These are phyloP conservation scores for Dasysyrphus albostriatus DNA, from an alignment of 2,888 invertebrate species.

Conservation along the genomic window DNA sequence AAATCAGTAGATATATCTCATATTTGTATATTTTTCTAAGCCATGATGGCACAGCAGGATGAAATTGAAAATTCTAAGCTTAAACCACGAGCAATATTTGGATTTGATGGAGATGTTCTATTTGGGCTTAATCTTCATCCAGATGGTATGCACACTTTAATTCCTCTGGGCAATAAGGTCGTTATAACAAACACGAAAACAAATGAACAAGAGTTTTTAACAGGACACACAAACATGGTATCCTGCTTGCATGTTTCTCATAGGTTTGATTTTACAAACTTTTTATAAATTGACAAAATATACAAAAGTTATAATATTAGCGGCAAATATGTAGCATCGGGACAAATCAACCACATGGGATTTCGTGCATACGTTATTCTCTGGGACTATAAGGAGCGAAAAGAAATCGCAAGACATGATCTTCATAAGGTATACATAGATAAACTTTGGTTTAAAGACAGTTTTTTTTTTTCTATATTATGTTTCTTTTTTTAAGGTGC, in stretches of 20 bases:
- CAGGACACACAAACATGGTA: slow-evolving; percentile 92
- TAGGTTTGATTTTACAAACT: slow-evolving; percentile 77
- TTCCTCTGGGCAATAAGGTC: slow-evolving; percentile 92
- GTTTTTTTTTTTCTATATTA: neutral
- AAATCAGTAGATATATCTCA: neutral
- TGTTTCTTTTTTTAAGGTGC: slow-evolving; percentile 84
- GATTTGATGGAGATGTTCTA: slow-evolving; percentile 88
- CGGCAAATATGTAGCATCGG: slow-evolving; percentile 93
- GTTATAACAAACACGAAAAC: slow-evolving; percentile 88
- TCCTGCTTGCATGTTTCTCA: slow-evolving; percentile 91
- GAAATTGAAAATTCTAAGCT: slow-evolving; percentile 85
- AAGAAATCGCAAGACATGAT: slow-evolving; percentile 88
- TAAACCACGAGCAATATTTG: slow-evolving; percentile 89
- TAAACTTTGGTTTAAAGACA: neutral
- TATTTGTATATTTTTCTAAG: slow-evolving; percentile 24
- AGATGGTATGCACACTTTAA: slow-evolving; percentile 88
- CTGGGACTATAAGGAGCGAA: slow-evolving; percentile 91
- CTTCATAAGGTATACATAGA: slow-evolving; percentile 89
- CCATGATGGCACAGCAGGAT: slow-evolving; percentile 56
- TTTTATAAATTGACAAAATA: slow-evolving; percentile 8
- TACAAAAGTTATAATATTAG: slow-evolving; percentile 79
- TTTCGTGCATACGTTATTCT: slow-evolving; percentile 94
- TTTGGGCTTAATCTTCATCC: slow-evolving; percentile 90
- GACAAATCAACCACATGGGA: slow-evolving; percentile 95
- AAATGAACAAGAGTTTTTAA: slow-evolving; percentile 90